phyloP scores from a whole-genome alignment of 2,888 invertebrate species.

The Biston stratarius region DNA sequence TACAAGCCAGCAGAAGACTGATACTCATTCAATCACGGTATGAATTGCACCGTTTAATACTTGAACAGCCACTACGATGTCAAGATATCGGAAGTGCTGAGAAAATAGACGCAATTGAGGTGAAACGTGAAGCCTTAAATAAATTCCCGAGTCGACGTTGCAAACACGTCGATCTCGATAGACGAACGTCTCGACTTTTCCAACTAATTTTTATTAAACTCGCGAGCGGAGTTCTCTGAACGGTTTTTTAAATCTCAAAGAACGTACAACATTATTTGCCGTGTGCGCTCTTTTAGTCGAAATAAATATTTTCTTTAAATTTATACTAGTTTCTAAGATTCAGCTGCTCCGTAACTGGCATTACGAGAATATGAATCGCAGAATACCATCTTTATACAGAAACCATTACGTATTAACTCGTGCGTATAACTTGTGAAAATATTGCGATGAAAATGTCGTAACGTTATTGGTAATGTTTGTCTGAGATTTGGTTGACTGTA shows the following conservation, averaged over 20 bases:
- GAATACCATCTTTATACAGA: constrained; percentile 57
- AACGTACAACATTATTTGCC: constrained; percentile 66
- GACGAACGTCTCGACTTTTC: constrained; percentile 47
- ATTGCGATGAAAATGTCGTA: constrained; percentile 29
- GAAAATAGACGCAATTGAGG: constrained; percentile 41
- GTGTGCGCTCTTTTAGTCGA: constrained; percentile 64
- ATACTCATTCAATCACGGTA: constrained; percentile 35
- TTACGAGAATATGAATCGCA: constrained; percentile 62
- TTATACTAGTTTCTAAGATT: constrained; percentile 75
- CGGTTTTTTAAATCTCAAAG: constrained; percentile 55
- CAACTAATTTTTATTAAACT: constrained; percentile 66
- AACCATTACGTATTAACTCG: constrained; percentile 61
- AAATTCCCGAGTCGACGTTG: constrained; percentile 44
- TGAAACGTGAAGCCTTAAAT: constrained; percentile 37
- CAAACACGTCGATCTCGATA: constrained; percentile 53
- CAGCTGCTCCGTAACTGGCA: constrained; percentile 66
- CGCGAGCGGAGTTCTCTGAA: constrained; percentile 51
- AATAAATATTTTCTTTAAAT: constrained; percentile 73
- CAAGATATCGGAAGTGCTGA: constrained; percentile 35
- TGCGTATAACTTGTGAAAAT: constrained; percentile 47
- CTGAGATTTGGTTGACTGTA: constrained; percentile 22
- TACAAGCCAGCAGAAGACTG: constrained; percentile 26
- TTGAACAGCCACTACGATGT: constrained; percentile 28
- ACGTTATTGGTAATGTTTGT: constrained; percentile 25
- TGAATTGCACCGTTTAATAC: constrained; percentile 26